phyloP scores from a whole-genome alignment of 1,140 invertebrate genomes.

The Hirudo medicinalis region DNA sequence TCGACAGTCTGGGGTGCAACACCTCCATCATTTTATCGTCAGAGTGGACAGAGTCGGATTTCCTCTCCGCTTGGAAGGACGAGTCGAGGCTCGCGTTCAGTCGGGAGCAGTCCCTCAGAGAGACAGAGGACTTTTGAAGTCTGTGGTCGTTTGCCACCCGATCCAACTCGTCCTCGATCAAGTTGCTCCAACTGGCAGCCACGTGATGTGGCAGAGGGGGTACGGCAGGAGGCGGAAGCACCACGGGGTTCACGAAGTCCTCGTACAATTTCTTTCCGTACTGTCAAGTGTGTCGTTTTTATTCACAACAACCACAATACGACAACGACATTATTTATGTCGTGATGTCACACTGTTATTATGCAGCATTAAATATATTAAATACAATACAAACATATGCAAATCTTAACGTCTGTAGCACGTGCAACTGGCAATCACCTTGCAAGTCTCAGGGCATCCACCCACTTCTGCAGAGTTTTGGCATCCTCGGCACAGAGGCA shows the following conservation, averaged over 20 bases:
- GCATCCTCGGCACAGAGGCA: slow-evolving; percentile 7
- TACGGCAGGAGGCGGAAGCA: neutral
- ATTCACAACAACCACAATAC: too few relatives aligned
- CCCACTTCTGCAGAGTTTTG: slow-evolving; percentile 10
- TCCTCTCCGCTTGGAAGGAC: neutral
- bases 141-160: neutral
- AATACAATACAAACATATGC: too few relatives aligned
- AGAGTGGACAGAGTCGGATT: neutral
- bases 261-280: slow-evolving; percentile 4
- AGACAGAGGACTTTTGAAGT: neutral
- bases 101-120: neutral
- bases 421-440: neutral
- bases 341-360: too few relatives aligned
- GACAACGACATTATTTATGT: too few relatives aligned
- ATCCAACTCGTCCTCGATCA: slow-evolving; percentile 6
- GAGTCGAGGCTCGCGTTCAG: neutral
- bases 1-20: too few relatives aligned
- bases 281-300: neutral
- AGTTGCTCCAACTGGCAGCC: slow-evolving; percentile 4
- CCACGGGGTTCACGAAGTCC: neutral
- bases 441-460: neutral
- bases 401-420: too few relatives aligned
- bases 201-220: neutral
- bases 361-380: too few relatives aligned
- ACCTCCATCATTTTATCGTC: neutral